Base-by-base conservation (phyloP, 2,888 invertebrate genomes). In the Cerastis rubricosa region DNA sequence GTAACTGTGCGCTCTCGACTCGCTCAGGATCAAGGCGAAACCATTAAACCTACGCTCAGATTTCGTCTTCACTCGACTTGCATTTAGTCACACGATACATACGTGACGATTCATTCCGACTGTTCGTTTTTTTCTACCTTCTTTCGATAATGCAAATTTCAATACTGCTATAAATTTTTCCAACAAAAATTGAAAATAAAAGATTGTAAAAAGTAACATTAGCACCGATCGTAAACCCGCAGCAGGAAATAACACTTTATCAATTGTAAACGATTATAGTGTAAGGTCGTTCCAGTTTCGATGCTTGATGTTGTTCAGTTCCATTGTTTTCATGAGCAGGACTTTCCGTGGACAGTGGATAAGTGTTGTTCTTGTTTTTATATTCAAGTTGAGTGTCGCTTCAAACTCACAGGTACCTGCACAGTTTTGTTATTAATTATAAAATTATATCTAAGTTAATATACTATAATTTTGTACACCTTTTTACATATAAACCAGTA, bases 41-140 rank as follows among this genome's bases (percentile, higher is more conserved):
- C 94, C 92, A 94, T 95, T 95, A 95, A 95, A 93, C 93, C 94
- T 93, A 92, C 92, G 89, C 91, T 93, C 92, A 91, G 93, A 91
- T 93, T 94, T 91, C 89, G 83, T 90, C 87, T 88, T 88, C 88
- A 88, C 88, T 92, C 88, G 79, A 83, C 90, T 92, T 90, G 89
- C 90, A 91, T 91, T 90, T 88, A 90, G 88, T 90, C 90, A 87
- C 91, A 89, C 86, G 78, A 90, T 88, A 90, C 87, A 83, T 66
- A 78, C 78, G 83, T 85, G 82, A 85, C 80, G 73, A 76, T 81
- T 85, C 88, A 79, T 84, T 85, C 74, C 65, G 57, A 67, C 76
- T 79, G 68, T 73, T 71, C 61, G 70, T 85, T 85, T 87, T 51
- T 84, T 82, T 80, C 73, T 79, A 81, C 80, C 78, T 85, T 85